Conservation (phyloP, 2,888 invertebrate genomes). For the Entomobrya multifasciata region DNA sequence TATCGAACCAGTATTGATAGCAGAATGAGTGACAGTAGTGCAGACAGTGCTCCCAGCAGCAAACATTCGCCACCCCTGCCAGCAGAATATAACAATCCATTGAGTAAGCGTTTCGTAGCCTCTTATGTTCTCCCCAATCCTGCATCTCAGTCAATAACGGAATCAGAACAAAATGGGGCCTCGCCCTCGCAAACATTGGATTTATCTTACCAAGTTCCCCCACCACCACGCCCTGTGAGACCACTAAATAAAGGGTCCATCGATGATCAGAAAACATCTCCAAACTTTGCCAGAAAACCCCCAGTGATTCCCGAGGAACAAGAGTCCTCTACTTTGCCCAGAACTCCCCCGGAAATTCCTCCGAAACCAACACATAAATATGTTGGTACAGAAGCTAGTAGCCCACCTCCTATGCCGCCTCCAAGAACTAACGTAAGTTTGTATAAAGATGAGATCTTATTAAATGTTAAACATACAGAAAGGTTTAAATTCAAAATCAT, state of each 20-base stretch:
- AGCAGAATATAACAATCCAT: constrained; percentile 55
- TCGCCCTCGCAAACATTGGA: neutral
- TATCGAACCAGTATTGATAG: constrained; percentile 60
- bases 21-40: constrained; percentile 60
- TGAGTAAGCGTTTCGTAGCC: constrained; percentile 60
- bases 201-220: constrained; percentile 65
- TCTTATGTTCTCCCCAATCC: constrained; percentile 60
- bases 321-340: neutral
- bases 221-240: constrained; percentile 72
- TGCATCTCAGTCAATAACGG: neutral
- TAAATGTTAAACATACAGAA: too few species aligned
- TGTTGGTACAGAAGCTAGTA: constrained; percentile 26
- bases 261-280: constrained; percentile 1
- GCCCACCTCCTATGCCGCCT: constrained; percentile 73
- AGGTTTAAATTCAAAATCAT: neutral
- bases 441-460: neutral
- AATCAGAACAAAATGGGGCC: neutral
- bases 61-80: neutral
- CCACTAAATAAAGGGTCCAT: constrained; percentile 28
- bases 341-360: constrained; percentile 38
- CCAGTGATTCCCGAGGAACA: constrained; percentile 24
- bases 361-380: constrained; percentile 18
- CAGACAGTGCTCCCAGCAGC: constrained; percentile 15
- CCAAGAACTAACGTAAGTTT: constrained; percentile 72
- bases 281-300: neutral